Base-by-base conservation (phyloP, 2,888 invertebrate genomes). In the Eremobia ochroleuca region DNA sequence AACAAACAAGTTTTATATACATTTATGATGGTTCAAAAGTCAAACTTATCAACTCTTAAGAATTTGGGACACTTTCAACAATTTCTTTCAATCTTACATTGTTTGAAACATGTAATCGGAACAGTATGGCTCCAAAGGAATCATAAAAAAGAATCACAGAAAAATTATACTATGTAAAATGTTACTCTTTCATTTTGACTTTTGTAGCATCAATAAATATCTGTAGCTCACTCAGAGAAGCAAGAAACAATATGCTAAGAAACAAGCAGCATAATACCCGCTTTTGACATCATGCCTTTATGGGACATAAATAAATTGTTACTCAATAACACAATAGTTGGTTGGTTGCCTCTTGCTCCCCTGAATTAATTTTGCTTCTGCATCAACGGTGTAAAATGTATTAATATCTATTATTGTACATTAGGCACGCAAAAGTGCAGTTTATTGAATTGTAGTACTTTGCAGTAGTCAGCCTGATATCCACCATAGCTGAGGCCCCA, bases 401-500 rank as follows among this genome's bases (percentile, higher is more conserved):
- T 65, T n/a, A 13, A 69, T 59, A n/a, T 73, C 58, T 62, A 64
- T 58, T 72, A 64, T 62, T 66, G 9, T 76, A 81, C 73, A 86
- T 76, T 82, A 73, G 61, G 76, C 83, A 90, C 86, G 82, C 37
- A 62, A 83, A 59, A 65, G 77, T 86, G 85, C 61, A 67, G 73
- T 58, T 67, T 78, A 83, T 67, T 82, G 55, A 79, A 74, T 73
- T 71, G 9, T 78, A 68, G 46, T 80, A 88, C 81, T 85, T 85
- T 88, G 79, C 75, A 76, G 86, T 91, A 87, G 85, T 87, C 89
- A 52, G 85, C 76, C 49, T 82, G 77, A 58, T 77, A 86, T 73
- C 82, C 83, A 65, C 77, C 77, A 74, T 85, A 58, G 77, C 49
- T 85, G 61, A 85, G 59, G 18, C 82, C 86, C 90, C 91, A 91